These are phyloP conservation scores for Sebastolobus alascanus DNA, from an alignment of 2,797 vertebrate genomes.

Conservation along the genomic window DNA sequence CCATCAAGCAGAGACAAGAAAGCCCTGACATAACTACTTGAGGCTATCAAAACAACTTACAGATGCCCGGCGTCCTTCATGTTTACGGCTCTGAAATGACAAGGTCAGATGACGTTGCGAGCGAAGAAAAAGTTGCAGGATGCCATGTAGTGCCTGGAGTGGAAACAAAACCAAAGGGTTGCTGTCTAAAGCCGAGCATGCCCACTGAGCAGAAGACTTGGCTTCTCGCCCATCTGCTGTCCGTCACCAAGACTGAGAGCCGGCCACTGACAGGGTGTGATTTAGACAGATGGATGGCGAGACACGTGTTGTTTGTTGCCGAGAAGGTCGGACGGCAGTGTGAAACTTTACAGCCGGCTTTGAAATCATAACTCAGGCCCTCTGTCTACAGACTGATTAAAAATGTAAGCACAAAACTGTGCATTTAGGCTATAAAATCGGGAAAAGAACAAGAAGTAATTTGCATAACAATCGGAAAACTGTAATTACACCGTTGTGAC, in stretches of 20 bases:
- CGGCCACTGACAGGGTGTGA: slow-evolving; percentile 76
- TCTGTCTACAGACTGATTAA: slow-evolving; percentile 48
- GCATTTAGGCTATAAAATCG: slow-evolving; percentile 41
- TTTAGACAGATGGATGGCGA: slow-evolving; percentile 80
- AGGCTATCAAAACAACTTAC: slow-evolving; percentile 72
- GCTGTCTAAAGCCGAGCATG: slow-evolving; percentile 54
- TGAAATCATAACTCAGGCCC: slow-evolving; percentile 58
- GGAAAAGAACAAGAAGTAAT: slow-evolving; percentile 23
- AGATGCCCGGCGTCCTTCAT: slow-evolving; percentile 72
- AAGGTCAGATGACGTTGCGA: slow-evolving; percentile 65
- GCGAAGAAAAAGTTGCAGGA: slow-evolving; percentile 56
- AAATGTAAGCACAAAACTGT: slow-evolving; percentile 36
- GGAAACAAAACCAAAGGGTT: slow-evolving; percentile 65
- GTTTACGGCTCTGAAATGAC: slow-evolving; percentile 74
- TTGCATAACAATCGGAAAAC: slow-evolving; percentile 43
- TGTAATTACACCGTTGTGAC: slow-evolving; percentile 40
- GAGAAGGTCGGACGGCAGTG: slow-evolving; percentile 74
- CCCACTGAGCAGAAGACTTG: slow-evolving; percentile 67
- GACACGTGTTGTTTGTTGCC: slow-evolving; percentile 75
- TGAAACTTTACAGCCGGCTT: slow-evolving; percentile 57
- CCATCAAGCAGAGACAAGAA: slow-evolving; percentile 47
- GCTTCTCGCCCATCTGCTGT: slow-evolving; percentile 67
- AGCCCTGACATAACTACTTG: slow-evolving; percentile 52
- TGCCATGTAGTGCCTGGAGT: slow-evolving; percentile 54
- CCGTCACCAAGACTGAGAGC: slow-evolving; percentile 72